Evolutionary conservation across 2,797 vertebrate genomes (phyloP), one percentile per base, ranked within the genome.

Genomic region (Thalassophryne amazonica): DNA sequence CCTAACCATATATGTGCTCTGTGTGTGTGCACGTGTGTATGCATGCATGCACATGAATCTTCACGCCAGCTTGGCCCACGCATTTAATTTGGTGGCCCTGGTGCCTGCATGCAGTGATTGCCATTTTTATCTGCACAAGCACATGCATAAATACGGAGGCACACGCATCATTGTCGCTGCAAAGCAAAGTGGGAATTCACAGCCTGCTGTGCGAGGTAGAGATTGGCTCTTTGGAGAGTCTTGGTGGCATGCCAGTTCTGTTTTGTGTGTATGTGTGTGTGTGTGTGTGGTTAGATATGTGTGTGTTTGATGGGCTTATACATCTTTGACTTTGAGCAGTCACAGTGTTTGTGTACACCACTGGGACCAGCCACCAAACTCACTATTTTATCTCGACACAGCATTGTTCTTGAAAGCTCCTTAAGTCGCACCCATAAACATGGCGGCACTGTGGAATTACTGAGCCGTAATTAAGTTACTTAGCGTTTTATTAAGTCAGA

Each of bases 291-390:
- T 24, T 47, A 22, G 39, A 39, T 50, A 61, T 53, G 47, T 69
- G 19, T 70, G 63, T 68, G 70, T 84, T 74, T 78, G 61, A 77
- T 78, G 61, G 65, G 71, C 77, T 82, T 73, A 67, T 51, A 58
- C 64, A 62, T 73, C 76, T 80, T 79, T 85, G 86, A 88, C 86
- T 88, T 88, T 83, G 72, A 86, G 69, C 57, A 21, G 73, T 69
- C 84, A 43, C 77, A 74, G 66, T 80, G 59, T 86, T 87, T 86
- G 83, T 80, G 65, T 69, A 80, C 70, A 73, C 80, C 66, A 71
- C 65, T 69, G 84, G 73, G 76, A 70, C 29, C 2, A 13, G 37
- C 47, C 60, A 76, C 57, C 73, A 69, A 78, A 83, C 78, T 83
- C 74, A 78, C 65, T 72, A 63, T 71, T 71, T 74, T 61, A 71